Percentiles rank a stretch among this genome's conserved stretches.
Conservation (phyloP, 2,113 vertebrate species). For the Microcebus griseorufus region DNA sequence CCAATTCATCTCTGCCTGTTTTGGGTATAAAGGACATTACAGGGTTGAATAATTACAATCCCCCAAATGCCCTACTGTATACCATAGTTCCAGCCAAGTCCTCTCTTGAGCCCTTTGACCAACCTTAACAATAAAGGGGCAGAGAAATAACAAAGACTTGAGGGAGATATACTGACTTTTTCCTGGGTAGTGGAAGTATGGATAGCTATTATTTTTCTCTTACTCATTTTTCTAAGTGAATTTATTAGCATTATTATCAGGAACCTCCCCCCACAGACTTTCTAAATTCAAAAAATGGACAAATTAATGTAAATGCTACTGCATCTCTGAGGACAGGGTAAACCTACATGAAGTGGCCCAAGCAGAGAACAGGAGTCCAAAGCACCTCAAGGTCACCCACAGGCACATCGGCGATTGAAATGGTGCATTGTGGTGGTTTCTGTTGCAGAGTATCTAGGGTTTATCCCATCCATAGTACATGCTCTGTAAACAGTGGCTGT, state of each 20-base stretch:
- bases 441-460: neutral
- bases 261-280: neutral
- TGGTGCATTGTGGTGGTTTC: neutral
- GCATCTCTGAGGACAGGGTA: neutral
- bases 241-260: neutral
- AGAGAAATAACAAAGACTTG: neutral
- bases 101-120: neutral
- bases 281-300: neutral
- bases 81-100: neutral
- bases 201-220: neutral
- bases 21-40: neutral
- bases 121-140: neutral
- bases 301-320: neutral
- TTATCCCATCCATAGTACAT: too few relatives aligned
- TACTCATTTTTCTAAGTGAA: neutral
- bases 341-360: neutral
- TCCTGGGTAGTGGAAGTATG: neutral
- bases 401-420: neutral
- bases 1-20: neutral
- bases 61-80: neutral
- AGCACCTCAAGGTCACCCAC: neutral
- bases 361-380: neutral
- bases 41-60: neutral
- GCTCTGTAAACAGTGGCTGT: neutral
- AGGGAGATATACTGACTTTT: neutral